Evolutionary conservation across 2,797 vertebrate genomes (phyloP).

Genomic region (Holocentrus rufus): DNA sequence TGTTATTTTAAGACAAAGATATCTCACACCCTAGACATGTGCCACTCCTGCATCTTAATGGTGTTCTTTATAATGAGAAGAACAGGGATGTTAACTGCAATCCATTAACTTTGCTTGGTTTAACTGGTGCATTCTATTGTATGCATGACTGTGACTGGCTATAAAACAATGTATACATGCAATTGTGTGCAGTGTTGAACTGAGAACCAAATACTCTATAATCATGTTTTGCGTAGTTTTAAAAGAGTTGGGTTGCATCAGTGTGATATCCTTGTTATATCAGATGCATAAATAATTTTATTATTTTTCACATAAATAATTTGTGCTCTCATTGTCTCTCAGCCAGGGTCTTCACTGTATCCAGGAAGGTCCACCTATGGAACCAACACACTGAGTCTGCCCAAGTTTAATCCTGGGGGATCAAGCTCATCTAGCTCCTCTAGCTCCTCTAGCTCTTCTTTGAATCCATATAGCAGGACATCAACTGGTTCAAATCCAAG

Average conservation of each 20-base stretch:
- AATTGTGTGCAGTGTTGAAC: neutral
- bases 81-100: neutral
- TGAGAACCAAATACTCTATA: too few relatives aligned
- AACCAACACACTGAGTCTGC: fast-evolving
- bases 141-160: neutral
- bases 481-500: constrained; percentile 12
- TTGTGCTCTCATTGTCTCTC: constrained; percentile 32
- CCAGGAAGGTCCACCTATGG: neutral
- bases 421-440: constrained; percentile 32
- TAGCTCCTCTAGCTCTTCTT: constrained; percentile 16
- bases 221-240: neutral
- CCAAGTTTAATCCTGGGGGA: neutral
- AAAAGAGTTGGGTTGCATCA: constrained; percentile 3
- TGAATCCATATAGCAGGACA: constrained; percentile 24
- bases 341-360: constrained; percentile 24
- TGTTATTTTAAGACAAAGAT: neutral
- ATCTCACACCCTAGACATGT: neutral
- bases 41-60: neutral
- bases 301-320: too few relatives aligned
- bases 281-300: too few relatives aligned
- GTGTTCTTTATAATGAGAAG: neutral
- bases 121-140: neutral
- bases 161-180: neutral
- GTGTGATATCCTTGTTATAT: neutral
- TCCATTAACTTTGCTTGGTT: neutral